A percentile compares a stretch with the other conserved stretches of the same genome.
Evolutionary conservation across 2,888 invertebrate genomes (phyloP).

Genomic region (Amitus sp.): DNA sequence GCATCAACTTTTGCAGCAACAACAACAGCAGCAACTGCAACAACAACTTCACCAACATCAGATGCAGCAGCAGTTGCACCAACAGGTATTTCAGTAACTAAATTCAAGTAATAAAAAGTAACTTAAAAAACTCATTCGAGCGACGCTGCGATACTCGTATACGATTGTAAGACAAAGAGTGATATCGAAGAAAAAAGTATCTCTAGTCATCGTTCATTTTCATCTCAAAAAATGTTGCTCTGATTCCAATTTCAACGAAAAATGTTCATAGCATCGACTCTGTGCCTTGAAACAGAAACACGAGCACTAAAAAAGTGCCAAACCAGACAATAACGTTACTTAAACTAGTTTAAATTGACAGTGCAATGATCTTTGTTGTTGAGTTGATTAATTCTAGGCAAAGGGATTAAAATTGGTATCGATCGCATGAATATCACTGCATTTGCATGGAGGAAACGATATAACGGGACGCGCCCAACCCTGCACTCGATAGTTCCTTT

Average conservation of each 20-base stretch:
- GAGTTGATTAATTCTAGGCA: no score
- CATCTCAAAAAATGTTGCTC: no score
- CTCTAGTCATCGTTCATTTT: no score
- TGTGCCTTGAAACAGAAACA: conserved; percentile 1
- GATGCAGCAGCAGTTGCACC: conserved; percentile 68
- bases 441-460: conserved; percentile 31
- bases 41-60: conserved; percentile 69
- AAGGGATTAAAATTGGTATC: no score
- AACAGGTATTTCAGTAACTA: conserved; percentile 68
- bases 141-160: conserved; percentile 1
- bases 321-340: conserved; percentile 44
- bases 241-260: no score
- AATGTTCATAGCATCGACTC: neutral
- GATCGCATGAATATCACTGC: conserved; percentile 39
- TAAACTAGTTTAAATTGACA: no score
- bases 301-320: conserved; percentile 58
- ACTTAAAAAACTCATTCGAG: neutral
- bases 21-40: conserved; percentile 70
- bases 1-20: conserved; percentile 57
- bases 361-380: no score
- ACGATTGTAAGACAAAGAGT: neutral
- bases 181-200: neutral
- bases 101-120: neutral
- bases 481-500: conserved; percentile 11
- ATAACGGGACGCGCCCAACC: neutral